Evolutionary conservation across 2,113 vertebrate species (phyloP).

Genomic region (Melanostigma gelatinosum): DNA sequence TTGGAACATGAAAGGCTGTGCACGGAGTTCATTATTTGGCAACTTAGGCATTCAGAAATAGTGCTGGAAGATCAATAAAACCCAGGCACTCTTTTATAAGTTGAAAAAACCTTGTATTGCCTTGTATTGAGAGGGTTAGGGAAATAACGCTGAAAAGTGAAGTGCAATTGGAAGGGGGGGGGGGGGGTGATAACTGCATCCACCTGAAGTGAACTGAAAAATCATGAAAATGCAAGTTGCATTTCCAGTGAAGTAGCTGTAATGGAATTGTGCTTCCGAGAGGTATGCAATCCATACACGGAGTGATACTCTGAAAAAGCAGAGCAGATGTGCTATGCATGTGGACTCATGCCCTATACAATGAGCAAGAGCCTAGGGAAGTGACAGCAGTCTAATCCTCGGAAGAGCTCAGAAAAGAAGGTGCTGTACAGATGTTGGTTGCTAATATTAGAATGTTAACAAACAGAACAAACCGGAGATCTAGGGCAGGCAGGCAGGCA

Average conservation of each 20-base stretch:
- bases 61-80: background rate
- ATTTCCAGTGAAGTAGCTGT: background rate
- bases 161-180: background rate
- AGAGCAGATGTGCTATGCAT: background rate
- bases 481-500: conserved; percentile 4
- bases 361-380: background rate
- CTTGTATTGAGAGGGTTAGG: background rate
- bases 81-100: background rate
- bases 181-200: background rate
- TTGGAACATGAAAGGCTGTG: conserved; percentile 35
- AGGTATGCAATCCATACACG: background rate
- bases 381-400: background rate
- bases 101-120: background rate
- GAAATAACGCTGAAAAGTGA: background rate
- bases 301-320: background rate
- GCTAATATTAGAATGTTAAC: background rate
- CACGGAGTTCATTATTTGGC: conserved; percentile 6
- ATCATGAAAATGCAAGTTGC: background rate
- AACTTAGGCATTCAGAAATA: conserved; percentile 15
- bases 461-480: background rate
- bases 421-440: background rate
- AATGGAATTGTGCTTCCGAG: background rate
- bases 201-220: background rate
- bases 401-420: background rate
- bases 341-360: background rate